Base-by-base conservation (phyloP, 2,797 vertebrate species). In the Notolepis coatsorum region DNA sequence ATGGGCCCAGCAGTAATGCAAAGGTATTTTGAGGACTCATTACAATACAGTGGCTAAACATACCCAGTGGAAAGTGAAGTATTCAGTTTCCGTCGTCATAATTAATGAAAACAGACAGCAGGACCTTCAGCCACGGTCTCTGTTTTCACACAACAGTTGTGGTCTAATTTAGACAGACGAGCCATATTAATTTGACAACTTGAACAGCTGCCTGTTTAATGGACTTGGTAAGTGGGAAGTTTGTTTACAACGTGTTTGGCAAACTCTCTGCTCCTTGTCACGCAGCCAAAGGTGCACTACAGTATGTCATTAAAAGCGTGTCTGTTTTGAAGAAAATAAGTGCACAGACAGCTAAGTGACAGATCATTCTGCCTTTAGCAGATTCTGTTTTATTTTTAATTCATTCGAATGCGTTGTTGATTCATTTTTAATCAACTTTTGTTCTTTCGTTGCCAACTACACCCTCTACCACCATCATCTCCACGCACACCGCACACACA, bases 131-230 rank as follows among this genome's bases (percentile, higher is more conserved):
- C n/a, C n/a, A n/a, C 17, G 8, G 13, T n/a, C 17, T 39, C 13
- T 23, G 18, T 53, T 65, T 39, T 13, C 51, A 49, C 27, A 5
- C 17, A 59, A 65, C 52, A 25, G 47, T 37, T 73, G 61, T 27
- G 13, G 61, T 55, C 68, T 77, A 51, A 81, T 79, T 69, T 68
- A 66, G 45, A 76, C 63, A 46, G 64, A 81, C 69, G 75, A 77
- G 37, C 61, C 55, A 57, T 54, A 60, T 67, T 68, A 47, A 66
- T 68, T 65, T 35, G 48, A 30, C 38, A n/a, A 49, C 27, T 54
- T 51, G 46, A 71, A 68, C 81, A 82, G 71, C 72, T 77, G 73
- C 42, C 41, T 10, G 4, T 65, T 63, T 81, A 80, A 81, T 76
- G 49, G 57, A 73, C 59, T 82, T 73, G 55, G 60, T 62, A 65